Percentiles rank a stretch among this genome's conserved stretches.
Evolutionary conservation across 1,140 invertebrate genomes (phyloP).

Genomic region (Ostrea edulis): DNA sequence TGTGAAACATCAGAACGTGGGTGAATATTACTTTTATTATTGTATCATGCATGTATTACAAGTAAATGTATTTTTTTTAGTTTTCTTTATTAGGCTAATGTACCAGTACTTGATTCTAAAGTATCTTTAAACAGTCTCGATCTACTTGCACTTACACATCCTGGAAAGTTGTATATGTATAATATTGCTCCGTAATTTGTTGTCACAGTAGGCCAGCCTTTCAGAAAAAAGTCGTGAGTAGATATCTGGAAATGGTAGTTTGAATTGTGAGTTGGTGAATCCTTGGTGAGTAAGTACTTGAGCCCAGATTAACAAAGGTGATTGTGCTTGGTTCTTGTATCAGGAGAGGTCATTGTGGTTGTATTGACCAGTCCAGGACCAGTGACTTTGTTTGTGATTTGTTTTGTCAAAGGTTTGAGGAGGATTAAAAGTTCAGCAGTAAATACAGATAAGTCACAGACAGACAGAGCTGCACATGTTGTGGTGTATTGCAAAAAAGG

Average conservation of each 20-base stretch:
- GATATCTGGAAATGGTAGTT: background rate
- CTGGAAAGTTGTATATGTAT: no score
- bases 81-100: no score
- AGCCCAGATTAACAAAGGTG: constrained; percentile 14
- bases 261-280: background rate
- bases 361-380: background rate
- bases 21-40: no score
- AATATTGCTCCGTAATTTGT: no score
- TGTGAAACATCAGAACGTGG: no score
- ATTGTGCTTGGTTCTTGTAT: background rate
- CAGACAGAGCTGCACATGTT: background rate
- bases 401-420: background rate
- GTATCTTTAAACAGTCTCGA: no score
- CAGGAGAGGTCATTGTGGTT: background rate
- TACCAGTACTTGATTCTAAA: no score
- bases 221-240: no score
- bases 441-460: background rate
- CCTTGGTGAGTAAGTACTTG: background rate
- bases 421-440: background rate
- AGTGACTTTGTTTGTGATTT: background rate
- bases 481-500: background rate
- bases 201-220: no score
- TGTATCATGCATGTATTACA: no score
- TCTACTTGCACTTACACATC: no score
- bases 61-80: no score